These are phyloP conservation scores for Temnothorax curvispinosus DNA, from an alignment of 1,140 invertebrate genomes.

Conservation along the genomic window DNA sequence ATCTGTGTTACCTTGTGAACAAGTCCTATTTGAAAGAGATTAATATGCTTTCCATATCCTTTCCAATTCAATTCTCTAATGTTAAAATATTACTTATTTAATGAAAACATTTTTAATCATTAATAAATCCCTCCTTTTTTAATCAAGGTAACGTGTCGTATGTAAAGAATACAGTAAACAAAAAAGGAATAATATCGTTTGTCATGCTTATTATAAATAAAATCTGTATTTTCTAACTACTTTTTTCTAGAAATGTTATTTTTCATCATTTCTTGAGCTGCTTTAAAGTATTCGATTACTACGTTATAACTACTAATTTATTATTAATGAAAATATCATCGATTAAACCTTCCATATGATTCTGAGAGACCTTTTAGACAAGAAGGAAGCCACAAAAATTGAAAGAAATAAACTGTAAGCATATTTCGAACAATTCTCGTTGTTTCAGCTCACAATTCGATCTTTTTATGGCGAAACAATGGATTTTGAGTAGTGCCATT, in stretches of 20 bases:
- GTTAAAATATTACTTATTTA: background rate
- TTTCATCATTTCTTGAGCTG: background rate
- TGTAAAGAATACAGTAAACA: background rate
- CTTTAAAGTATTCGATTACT: background rate
- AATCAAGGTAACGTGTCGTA: background rate
- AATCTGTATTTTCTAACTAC: background rate
- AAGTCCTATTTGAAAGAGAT: background rate
- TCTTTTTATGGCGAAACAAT: slow-evolving; percentile 67
- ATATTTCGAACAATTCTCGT: slow-evolving; percentile 29
- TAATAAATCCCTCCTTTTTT: background rate
- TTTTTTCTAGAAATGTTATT: background rate
- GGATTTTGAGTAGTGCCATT: slow-evolving; percentile 56
- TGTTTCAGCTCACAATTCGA: slow-evolving; percentile 33
- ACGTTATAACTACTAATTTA: background rate
- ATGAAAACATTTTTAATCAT: background rate
- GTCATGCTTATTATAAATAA: background rate
- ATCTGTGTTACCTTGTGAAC: background rate
- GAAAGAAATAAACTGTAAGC: slow-evolving; percentile 47
- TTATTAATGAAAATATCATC: background rate
- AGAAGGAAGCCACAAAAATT: slow-evolving; percentile 11
- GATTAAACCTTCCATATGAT: background rate
- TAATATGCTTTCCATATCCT: background rate
- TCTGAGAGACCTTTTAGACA: background rate
- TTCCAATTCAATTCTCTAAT: background rate
- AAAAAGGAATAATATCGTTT: background rate